phyloP scores from a whole-genome alignment of 2,113 vertebrate species.

The Pavo muticus region DNA sequence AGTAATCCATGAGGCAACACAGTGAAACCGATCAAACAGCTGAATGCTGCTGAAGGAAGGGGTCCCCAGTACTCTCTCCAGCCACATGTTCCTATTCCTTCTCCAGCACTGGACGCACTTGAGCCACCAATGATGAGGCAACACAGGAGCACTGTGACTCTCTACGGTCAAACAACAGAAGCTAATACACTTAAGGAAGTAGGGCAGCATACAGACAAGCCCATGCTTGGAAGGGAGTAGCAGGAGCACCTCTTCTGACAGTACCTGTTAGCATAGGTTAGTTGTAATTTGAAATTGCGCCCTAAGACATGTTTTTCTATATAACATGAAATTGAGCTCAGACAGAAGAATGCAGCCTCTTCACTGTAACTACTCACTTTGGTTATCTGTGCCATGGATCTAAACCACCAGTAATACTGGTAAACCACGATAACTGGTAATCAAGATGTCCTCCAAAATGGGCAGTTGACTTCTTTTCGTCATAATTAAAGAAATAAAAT shows the following conservation, averaged over 20 bases:
- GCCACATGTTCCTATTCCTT: too few relatives aligned
- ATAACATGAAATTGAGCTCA: not conserved
- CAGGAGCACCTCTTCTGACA: not conserved
- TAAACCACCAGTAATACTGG: not conserved
- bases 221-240: fast-evolving
- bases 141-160: not conserved
- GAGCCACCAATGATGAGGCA: not conserved
- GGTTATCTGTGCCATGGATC: not conserved
- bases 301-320: not conserved
- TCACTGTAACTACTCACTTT: not conserved
- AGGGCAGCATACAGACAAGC: not conserved
- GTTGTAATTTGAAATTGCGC: not conserved
- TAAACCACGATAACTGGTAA: not conserved
- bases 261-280: not conserved
- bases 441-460: not conserved
- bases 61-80: not conserved
- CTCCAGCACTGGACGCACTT: not conserved
- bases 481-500: not conserved
- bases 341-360: not conserved
- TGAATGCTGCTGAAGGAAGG: not conserved
- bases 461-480: not conserved
- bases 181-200: not conserved
- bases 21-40: not conserved
- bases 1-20: not conserved
- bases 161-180: not conserved